These are phyloP conservation scores for Trididemnum clinides DNA, from an alignment of 23 tunicate species.

Conservation along the genomic window DNA sequence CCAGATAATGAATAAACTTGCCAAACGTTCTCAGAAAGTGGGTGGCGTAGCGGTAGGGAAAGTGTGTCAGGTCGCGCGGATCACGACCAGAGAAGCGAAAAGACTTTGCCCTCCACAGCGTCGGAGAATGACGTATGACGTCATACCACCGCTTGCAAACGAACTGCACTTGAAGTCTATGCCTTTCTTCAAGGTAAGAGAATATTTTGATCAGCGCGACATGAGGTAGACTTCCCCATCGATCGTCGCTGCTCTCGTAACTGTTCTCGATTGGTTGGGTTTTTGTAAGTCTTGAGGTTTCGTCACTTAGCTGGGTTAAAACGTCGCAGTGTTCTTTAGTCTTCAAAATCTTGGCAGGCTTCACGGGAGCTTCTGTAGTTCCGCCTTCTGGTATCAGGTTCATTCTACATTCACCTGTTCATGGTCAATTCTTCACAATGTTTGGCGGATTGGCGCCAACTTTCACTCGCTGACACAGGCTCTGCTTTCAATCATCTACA, in stretches of 20 bases:
- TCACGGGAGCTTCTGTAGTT: neutral
- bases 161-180: constrained; percentile 63
- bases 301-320: neutral
- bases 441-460: too few relatives aligned
- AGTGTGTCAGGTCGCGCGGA: constrained; percentile 70
- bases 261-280: neutral
- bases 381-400: neutral
- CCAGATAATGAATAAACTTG: constrained; percentile 54
- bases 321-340: constrained; percentile 19
- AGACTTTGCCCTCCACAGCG: constrained; percentile 72
- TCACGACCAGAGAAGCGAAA: constrained; percentile 91
- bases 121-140: constrained; percentile 71
- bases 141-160: constrained; percentile 95
- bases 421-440: too few relatives aligned
- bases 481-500: too few relatives aligned
- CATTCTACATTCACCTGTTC: neutral
- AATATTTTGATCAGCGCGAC: constrained; percentile 66
- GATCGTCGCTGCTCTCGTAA: neutral
- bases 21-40: constrained; percentile 78
- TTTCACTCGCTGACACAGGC: too few relatives aligned
- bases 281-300: neutral
- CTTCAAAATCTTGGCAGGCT: constrained; percentile 29
- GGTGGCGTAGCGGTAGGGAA: constrained; percentile 78
- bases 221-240: constrained; percentile 81
- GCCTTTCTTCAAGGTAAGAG: constrained; percentile 43